phyloP scores from a whole-genome alignment of 2,113 vertebrate species.

The Nesoenas mayeri region DNA sequence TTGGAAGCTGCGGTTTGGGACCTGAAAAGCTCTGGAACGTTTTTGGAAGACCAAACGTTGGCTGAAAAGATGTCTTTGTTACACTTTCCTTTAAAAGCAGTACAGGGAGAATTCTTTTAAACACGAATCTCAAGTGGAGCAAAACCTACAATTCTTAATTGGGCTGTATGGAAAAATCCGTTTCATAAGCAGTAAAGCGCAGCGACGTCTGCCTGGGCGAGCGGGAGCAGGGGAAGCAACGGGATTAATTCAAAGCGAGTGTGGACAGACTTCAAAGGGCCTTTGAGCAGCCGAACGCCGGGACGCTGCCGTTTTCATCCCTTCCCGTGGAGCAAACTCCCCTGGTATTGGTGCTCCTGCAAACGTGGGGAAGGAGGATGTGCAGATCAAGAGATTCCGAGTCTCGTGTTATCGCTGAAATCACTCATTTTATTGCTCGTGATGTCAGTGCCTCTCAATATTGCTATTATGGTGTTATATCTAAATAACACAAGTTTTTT shows the following conservation, averaged over 20 bases:
- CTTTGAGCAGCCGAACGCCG: background rate
- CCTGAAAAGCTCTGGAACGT: background rate
- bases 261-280: constrained; percentile 7
- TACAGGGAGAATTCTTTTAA: background rate
- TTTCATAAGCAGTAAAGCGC: background rate
- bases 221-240: background rate
- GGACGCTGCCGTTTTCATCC: background rate
- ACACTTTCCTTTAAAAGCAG: background rate
- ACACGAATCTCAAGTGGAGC: background rate
- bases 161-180: background rate
- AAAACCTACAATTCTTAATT: background rate
- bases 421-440: rapidly evolving
- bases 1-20: background rate
- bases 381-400: background rate
- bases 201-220: background rate
- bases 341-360: background rate
- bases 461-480: background rate
- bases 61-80: constrained; percentile 33
- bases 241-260: background rate
- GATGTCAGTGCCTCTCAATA: background rate
- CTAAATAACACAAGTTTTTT: background rate
- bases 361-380: background rate
- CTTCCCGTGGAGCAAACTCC: background rate
- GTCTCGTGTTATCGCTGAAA: background rate
- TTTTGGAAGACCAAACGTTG: background rate